Evolutionary conservation across 2,888 invertebrate genomes (phyloP).

Genomic region (Platerodrilus igneus): DNA sequence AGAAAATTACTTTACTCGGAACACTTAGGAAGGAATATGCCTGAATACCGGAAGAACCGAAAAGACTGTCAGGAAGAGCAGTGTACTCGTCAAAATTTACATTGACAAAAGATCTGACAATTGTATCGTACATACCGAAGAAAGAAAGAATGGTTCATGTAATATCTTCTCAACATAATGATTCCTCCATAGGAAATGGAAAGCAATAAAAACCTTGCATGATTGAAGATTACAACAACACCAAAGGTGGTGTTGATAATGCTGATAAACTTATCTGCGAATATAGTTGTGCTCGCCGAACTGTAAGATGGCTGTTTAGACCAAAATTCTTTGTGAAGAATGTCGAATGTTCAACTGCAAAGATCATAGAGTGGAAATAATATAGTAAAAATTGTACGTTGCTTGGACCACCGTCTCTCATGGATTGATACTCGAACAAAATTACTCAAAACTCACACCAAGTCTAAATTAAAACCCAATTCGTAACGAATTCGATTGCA

Average conservation of each 20-base stretch:
- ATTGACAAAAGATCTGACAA: neutral
- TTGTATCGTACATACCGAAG: no score
- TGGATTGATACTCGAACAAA: no score
- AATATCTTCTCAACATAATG: conserved; percentile 5
- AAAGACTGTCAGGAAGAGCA: neutral
- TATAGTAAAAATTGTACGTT: no score
- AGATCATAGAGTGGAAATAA: no score
- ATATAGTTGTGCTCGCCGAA: conserved; percentile 11
- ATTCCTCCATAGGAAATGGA: neutral
- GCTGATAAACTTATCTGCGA: conserved; percentile 12
- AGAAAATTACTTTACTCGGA: conserved; percentile 28
- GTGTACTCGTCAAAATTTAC: conserved; percentile 14
- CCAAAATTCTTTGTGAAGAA: no score
- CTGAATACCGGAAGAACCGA: conserved; percentile 7
- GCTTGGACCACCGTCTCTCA: no score
- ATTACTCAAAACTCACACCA: no score
- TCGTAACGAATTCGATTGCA: no score
- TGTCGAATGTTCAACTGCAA: no score
- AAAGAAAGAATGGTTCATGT: conserved; percentile 10
- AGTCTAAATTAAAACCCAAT: no score
- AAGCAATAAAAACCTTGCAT: conserved; percentile 6
- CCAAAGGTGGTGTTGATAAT: conserved; percentile 11
- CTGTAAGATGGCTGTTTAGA: conserved; percentile 11
- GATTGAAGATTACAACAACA: conserved; percentile 10
- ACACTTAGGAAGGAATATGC: conserved; percentile 28